phyloP scores from a whole-genome alignment of 2,113 vertebrate genomes.

The Zosterops lateralis region DNA sequence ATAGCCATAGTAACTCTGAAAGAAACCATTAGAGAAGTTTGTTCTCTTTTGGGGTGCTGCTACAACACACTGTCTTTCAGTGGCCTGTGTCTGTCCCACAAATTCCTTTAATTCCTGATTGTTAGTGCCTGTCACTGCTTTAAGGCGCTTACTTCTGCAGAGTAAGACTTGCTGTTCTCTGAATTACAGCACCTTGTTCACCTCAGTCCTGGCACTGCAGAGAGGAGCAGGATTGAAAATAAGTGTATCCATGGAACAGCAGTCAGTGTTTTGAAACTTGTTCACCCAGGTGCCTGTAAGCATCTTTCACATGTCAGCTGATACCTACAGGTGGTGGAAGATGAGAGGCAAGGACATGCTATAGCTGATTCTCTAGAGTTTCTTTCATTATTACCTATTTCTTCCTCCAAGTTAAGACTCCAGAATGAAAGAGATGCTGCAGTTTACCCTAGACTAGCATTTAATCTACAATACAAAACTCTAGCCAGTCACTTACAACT shows the following conservation, averaged over 20 bases:
- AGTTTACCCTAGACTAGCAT: background rate
- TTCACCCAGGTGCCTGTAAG: background rate
- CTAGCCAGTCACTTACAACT: background rate
- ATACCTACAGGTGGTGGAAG: background rate
- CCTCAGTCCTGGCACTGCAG: background rate
- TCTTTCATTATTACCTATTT: background rate
- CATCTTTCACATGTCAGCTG: background rate
- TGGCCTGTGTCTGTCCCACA: background rate
- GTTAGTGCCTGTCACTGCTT: background rate
- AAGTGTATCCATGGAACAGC: background rate
- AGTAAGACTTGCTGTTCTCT: background rate
- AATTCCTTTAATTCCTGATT: background rate
- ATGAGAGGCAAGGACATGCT: background rate
- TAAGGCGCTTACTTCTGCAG: background rate
- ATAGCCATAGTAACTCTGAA: background rate
- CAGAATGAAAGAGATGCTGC: background rate
- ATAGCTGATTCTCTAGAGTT: background rate
- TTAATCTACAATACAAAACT: background rate
- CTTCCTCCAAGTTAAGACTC: background rate
- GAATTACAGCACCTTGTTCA: background rate
- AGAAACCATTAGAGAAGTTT: background rate
- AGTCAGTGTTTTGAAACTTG: background rate
- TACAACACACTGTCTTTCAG: background rate
- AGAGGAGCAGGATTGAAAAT: background rate
- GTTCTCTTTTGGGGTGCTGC: background rate